Percentiles rank a stretch among this genome's conserved stretches.
phyloP scores from a whole-genome alignment of 92 coral and sea anemone genomes.

The Phymanthus crucifer region DNA sequence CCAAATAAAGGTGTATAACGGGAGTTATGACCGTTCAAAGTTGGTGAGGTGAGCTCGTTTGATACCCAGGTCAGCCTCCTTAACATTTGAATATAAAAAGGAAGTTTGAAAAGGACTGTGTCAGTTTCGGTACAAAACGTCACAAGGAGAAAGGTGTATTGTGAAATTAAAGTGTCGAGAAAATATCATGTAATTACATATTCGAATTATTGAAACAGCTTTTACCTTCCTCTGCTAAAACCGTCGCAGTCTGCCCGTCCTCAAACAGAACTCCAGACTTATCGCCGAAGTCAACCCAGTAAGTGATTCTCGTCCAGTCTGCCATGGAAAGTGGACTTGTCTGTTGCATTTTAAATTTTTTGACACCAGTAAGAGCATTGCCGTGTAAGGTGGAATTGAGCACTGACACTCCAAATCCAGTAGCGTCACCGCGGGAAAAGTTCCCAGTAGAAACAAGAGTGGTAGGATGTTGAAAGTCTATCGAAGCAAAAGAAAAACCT shows the following conservation, averaged over 20 bases:
- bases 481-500: neutral
- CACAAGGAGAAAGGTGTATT: too few species aligned
- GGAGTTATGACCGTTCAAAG: too few species aligned
- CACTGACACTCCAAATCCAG: slow-evolving; percentile 1
- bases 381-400: neutral
- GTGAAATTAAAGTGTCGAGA: too few species aligned
- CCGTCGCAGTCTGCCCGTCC: neutral
- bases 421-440: neutral
- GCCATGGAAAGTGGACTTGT: neutral
- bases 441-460: neutral
- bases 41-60: too few species aligned
- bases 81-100: too few species aligned
- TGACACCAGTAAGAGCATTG: neutral
- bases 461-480: neutral
- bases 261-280: neutral
- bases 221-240: neutral
- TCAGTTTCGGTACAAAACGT: too few species aligned
- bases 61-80: too few species aligned
- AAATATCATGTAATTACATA: too few species aligned
- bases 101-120: too few species aligned
- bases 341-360: neutral
- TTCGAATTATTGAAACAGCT: neutral
- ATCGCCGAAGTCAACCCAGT: neutral
- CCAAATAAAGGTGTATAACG: too few species aligned
- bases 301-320: neutral